Evolutionary conservation across 2,888 invertebrate species (phyloP), one percentile per base, ranked within the genome.

Genomic region (Coenonympha glycerion): DNA sequence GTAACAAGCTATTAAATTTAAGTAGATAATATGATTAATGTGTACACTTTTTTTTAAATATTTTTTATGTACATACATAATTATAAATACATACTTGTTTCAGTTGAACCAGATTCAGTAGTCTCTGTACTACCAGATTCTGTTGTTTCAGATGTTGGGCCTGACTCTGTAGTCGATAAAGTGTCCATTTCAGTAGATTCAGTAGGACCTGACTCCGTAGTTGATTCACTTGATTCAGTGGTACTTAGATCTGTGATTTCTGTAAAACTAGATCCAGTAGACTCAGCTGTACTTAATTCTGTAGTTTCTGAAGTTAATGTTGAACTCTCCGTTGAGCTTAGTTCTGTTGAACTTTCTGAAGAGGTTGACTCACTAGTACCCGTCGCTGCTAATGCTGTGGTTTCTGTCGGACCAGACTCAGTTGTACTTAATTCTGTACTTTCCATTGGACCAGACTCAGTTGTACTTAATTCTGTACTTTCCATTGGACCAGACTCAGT

Each of bases 61-160:
- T 8, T 26, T 8, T 26, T 6, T 9, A 9, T n/a, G 8, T n/a
- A 28, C 5, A 6, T 13, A 4, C 6, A 30, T 13, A 3, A 0
- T 30, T 30, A 3, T 33, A 40, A 21, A 31, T 41, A 47, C 36
- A 4, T 45, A 50, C 44, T 45, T 48, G 51, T 51, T 39, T 59
- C 62, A 8, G 64, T 58, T 18, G 46, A 42, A 21, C 8, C 24
- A 4, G 53, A 47, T 34, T 39, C 56, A 6, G 54, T 53, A 28
- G 49, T 34, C 8, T 24, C 45, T 31, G 46, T 34, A 13, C 19
- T 49, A 30, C 42, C 54, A n/a, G 49, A 37, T 13, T 51, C 33
- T 24, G 52, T 8, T 6, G 40, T 56, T 26, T 36, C 51, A 19
- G 42, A n/a, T n/a, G n/a, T 36, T 33, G 18, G 9, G 30, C 46